These are phyloP conservation scores for Unio pictorum DNA, from an alignment of 2,888 invertebrate species.

Conservation along the genomic window DNA sequence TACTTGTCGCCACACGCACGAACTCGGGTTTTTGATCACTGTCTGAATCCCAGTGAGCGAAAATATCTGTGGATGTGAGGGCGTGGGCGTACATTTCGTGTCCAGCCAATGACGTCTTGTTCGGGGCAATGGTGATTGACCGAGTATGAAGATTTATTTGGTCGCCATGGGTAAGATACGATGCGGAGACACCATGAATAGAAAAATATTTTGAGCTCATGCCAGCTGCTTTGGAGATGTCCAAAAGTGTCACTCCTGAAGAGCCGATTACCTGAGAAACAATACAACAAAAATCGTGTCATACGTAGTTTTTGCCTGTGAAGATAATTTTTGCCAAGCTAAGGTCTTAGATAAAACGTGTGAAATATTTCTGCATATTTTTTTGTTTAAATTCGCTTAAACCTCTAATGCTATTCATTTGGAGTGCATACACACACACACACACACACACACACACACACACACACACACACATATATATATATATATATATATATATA, in stretches of 20 bases:
- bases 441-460: too few species aligned
- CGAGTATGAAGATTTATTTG: constrained; percentile 30
- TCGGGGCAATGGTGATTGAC: constrained; percentile 29
- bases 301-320: too few species aligned
- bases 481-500: too few species aligned
- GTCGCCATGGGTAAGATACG: constrained; percentile 51
- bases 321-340: too few species aligned
- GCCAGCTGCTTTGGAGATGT: constrained; percentile 27
- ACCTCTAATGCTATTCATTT: too few species aligned
- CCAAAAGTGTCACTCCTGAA: constrained; percentile 38
- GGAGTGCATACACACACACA: too few species aligned
- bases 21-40: constrained; percentile 42
- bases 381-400: too few species aligned
- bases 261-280: constrained; percentile 44
- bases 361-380: too few species aligned
- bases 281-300: not conserved
- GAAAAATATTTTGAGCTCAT: constrained; percentile 17
- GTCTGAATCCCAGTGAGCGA: constrained; percentile 23
- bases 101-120: constrained; percentile 34
- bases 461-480: too few species aligned
- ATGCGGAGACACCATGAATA: constrained; percentile 34
- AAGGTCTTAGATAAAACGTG: too few species aligned
- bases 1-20: constrained; percentile 41
- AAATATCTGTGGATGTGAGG: constrained; percentile 40
- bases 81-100: constrained; percentile 43